Base-by-base conservation (phyloP, 2,888 invertebrate genomes). In the Amorpha juglandis region DNA sequence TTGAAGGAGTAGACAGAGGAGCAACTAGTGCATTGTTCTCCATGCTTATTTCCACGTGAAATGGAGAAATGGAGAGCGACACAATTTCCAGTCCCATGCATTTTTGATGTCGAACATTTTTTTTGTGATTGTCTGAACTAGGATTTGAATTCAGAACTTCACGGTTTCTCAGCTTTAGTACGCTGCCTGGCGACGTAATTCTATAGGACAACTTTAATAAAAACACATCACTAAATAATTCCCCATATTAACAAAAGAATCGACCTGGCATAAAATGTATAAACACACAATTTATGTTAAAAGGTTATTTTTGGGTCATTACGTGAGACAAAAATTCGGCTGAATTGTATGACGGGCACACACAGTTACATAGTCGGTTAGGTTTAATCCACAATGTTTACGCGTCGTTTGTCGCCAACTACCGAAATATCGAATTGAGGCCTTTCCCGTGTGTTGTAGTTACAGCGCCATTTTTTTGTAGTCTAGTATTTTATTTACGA, bases 351-450 rank as follows among this genome's bases (percentile, higher is more conserved):
- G 76, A 79, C 75, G 77, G 77, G 73, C 75, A 77, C 78, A 79
- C 78, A 75, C 77, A 75, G 77, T 82, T 80, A 80, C 83, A 80
- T 84, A 87, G 82, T 78, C 81, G 83, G 77, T 70, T 79, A 81
- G 74, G 85, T 84, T 88, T 88, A 88, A 87, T 88, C 83, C 82
- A 79, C 81, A 78, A 79, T 79, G 80, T 88, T 87, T 83, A 86
- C 89, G 88, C 82, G 77, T 80, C 83, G 86, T 87, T 88, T 84
- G 78, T 75, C 75, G 78, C 76, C 74, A 83, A 87, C 86, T 82
- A 78, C 83, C 78, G 73, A 75, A 79, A 82, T 79, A 80, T 82
- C 75, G 77, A 83, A 83, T 81, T 77, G 78, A 74, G 74, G 74
- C 76, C 70, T 83, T 84, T 83, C 80, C 74, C 71, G 73, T 72